Evolutionary conservation across 2,888 invertebrate genomes (phyloP), one percentile per base, ranked within the genome.

Genomic region (Caenorhabditis panamensis): DNA sequence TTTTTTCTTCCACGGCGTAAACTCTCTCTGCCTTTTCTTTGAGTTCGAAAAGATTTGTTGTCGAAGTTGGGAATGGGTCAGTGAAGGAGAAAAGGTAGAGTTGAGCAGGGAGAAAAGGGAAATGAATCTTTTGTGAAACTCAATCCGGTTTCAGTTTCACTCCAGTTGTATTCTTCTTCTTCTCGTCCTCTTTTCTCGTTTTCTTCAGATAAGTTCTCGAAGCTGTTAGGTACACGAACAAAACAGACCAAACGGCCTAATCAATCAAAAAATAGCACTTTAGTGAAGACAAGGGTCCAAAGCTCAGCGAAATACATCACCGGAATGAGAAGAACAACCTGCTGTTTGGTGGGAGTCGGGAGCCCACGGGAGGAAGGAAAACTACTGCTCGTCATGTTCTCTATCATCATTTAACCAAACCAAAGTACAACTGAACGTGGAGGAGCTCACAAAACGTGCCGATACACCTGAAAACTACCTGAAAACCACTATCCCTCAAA

Each of bases 121-220:
- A 20, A 47, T n/a, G 47, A 47, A 49, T 61, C 56, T 56, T 69
- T 18, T 4, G 36, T 56, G 72, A 63, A 63, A 71, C 62, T 62
- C 69, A 36, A 72, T 63, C 56, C 47, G 56, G 59, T 59, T 66
- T 66, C 53, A 51, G 58, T 73, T 75, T 49, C 66, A 69, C 69
- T 61, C 24, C n/a, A 41, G 26, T 37, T 22, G 53, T 41, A 2
- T 6, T 41, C 13, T 9, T 41, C 9, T 9, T 37, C 18, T n/a
- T n/a, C n/a, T 31, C 5, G 31, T 9, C 31, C 4, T 31, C 31
- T 31, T 31, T 31, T 31, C 31, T 31, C 31, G 8, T 31, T 31
- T 31, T 31, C 9, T 31, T 9, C 4, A 31, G 31, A 9, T 31
- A 31, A 31, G 31, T 9, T 6, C 31, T 6, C 31, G 9, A 26